Evolutionary conservation across 64 coral and sea anemone species (phyloP), one percentile per base, ranked within the genome.

Genomic region (Orbicella faveolata): DNA sequence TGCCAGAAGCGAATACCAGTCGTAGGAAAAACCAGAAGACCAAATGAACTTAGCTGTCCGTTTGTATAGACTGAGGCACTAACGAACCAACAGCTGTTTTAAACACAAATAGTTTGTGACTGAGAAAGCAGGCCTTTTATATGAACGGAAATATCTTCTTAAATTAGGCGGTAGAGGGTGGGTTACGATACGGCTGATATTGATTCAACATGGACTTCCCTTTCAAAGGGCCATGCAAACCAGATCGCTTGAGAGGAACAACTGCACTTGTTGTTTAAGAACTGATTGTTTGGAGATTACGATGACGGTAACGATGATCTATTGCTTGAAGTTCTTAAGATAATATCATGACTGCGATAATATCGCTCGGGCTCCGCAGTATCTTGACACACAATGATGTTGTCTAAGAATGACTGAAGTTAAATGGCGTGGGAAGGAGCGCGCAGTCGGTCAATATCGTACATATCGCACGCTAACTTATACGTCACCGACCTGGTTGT

Each of bases 141-240:
- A 70, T 70, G 10, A 68, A 85, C 44, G 64, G 82, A 85, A 70
- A 68, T 85, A 65, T 82, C 57, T 82, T 34, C 59, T 82, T 82
- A 82, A 63, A 82, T 82, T 64, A 70, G 36, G 34, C 82, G 63
- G 7, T 7, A 52, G 63, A 85, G 64, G 64, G 82, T 85, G 64
- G 82, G 44, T 85, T 70, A 72, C 82, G 65, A 66, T 44, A 66
- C 37, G 81, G 82, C 65, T 53, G 51, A 85, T 85, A 85, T 85
- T 85, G 82, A 72, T 85, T 85, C 82, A 65, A 85, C 82, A 85
- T 85, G 82, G 63, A 85, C 23, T 85, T 85, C 82, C 82, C 82
- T 35, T 68, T 85, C 21, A 25, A 37, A 51, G 63, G 13, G 63
- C 81, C 81, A 84, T 72, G 64, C 82, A 85, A 85, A 72, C 82